These are phyloP conservation scores for Eutolmus rufibarbis DNA, from an alignment of 2,888 invertebrate species.

Conservation along the genomic window DNA sequence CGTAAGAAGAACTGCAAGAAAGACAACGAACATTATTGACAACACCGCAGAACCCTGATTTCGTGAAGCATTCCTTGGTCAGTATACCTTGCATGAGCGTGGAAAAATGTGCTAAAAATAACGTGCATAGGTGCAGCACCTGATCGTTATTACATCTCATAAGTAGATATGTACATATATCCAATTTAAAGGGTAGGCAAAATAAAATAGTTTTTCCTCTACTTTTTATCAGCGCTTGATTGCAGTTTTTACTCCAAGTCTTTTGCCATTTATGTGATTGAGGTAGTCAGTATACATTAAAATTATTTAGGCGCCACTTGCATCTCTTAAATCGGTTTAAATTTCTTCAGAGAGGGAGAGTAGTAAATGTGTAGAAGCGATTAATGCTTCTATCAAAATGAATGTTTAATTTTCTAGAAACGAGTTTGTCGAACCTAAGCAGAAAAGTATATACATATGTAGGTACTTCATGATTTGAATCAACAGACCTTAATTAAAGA, in stretches of 20 bases:
- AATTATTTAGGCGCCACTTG: neutral
- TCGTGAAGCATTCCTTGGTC: neutral
- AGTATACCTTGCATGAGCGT: neutral
- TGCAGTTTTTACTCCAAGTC: neutral
- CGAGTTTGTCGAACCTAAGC: neutral
- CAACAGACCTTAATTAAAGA: neutral
- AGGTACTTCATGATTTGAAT: neutral
- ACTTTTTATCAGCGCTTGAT: neutral
- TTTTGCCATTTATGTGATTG: neutral
- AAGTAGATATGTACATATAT: neutral
- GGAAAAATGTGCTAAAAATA: conserved; percentile 21
- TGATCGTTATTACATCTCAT: neutral
- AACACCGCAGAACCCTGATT: neutral
- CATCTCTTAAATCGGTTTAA: neutral
- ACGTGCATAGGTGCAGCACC: conserved; percentile 22
- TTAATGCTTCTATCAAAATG: neutral
- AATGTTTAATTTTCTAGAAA: neutral
- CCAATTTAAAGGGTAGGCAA: neutral
- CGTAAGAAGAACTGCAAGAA: neutral
- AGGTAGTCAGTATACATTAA: neutral
- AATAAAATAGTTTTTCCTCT: neutral
- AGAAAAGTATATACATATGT: neutral
- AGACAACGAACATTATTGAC: conserved; percentile 5
- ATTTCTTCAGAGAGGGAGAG: neutral
- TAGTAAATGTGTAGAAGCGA: neutral